phyloP scores from a whole-genome alignment of 2,797 vertebrate genomes.

The Hoplostethus mediterraneus region DNA sequence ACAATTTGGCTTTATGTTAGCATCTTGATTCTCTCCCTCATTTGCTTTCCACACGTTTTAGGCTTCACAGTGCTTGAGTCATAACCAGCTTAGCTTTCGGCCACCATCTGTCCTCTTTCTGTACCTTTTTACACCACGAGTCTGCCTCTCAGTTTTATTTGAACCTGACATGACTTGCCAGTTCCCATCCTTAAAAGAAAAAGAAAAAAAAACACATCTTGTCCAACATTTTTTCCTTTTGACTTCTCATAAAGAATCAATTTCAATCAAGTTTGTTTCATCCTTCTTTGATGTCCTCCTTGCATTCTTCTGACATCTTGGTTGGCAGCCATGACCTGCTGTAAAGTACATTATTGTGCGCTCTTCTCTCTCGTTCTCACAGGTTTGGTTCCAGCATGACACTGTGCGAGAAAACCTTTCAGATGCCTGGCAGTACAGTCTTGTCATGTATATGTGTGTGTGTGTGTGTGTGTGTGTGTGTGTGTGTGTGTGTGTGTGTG shows the following conservation, averaged over 20 bases:
- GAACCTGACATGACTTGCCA: neutral
- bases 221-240: neutral
- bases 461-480: constrained; percentile 20
- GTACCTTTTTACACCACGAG: neutral
- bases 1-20: no score
- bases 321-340: constrained; percentile 12
- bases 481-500: constrained; percentile 16
- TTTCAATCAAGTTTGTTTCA: neutral
- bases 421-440: constrained; percentile 84
- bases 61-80: neutral
- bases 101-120: neutral
- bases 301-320: neutral
- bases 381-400: constrained; percentile 84
- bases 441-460: constrained; percentile 21
- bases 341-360: neutral
- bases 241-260: neutral
- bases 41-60: neutral
- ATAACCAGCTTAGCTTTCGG: neutral
- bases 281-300: neutral
- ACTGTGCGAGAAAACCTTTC: constrained; percentile 84
- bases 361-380: constrained; percentile 29
- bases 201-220: neutral
- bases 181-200: neutral
- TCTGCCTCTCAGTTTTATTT: neutral
- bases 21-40: no score